Percentiles rank a stretch among this genome's conserved stretches.
Conservation (phyloP, 2,797 vertebrate species). For the Periparus ater region DNA sequence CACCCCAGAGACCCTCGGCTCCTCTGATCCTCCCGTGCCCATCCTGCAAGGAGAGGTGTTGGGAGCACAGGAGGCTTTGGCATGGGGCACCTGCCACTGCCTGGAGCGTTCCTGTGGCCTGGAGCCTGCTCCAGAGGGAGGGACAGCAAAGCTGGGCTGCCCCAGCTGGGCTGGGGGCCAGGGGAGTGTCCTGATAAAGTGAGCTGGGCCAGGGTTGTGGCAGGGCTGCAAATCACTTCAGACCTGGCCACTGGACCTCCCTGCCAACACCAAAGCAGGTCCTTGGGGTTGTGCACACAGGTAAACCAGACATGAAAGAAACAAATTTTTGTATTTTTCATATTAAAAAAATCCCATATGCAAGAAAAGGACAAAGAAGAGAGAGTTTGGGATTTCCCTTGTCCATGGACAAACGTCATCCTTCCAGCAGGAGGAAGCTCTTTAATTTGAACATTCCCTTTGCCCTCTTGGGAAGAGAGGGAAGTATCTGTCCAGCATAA, state of each 20-base stretch:
- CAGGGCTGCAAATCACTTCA: neutral
- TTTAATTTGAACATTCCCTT: neutral
- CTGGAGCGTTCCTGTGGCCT: neutral
- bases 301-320: neutral
- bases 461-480: neutral
- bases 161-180: neutral
- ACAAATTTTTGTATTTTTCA: fast-evolving
- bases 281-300: neutral
- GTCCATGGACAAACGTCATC: neutral
- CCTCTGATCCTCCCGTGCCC: neutral
- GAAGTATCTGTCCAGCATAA: neutral
- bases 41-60: neutral
- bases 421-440: neutral
- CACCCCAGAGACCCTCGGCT: neutral
- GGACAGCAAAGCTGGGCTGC: neutral
- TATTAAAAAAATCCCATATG: neutral
- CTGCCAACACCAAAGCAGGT: neutral
- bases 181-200: neutral
- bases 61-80: fast-evolving
- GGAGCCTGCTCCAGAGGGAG: neutral
- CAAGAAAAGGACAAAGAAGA: neutral
- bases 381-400: neutral
- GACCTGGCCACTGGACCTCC: neutral
- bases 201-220: neutral
- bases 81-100: neutral